Base-by-base conservation (phyloP, 2,797 vertebrate species). In the Nannoperca obscura region DNA sequence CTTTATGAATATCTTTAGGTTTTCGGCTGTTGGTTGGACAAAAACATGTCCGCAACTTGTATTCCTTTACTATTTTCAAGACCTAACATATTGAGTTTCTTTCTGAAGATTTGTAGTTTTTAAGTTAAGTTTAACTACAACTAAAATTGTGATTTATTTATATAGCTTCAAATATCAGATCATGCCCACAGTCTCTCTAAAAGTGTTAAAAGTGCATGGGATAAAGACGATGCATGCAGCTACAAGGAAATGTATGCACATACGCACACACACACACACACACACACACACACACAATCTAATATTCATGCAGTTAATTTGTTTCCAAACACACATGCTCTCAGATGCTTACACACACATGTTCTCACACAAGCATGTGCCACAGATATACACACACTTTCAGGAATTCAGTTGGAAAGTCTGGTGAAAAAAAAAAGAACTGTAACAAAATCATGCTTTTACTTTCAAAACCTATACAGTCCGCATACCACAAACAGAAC, bases 391-490 rank as follows among this genome's bases (percentile, higher is more conserved):
- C 65, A 76, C 64, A 84, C 68, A 71, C 72, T 50, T 66, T 66
- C 60, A 63, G 85, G 82, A 88, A 91, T 87, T 81, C 42, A 70
- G 64, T 52, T 74, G 59, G 72, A 83, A 59, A 82, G 72, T 40
- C 38, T 76, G 69, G 71, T 64, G 47, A 78, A 79, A 84, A 88
- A 89, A 87, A 85, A 81, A 78, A 70, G 44, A 60, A 62, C 74
- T 77, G 58, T 70, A 84, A 86, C 61, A 66, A 87, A 90, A 88
- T 86, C 81, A 87, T 53, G 20, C 47, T 64, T 81, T 73, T 75
- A 59, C 44, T 34, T 40, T 66, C 20, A 34, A 71, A 83, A 65
- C 53, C 75, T 74, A 70, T 61, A 63, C 42, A 40, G 63, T 81
- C 73, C 74, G 71, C 34, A 47, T 36, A 52, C 47, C 20, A 44